These are phyloP conservation scores for Syngnathus acus DNA, from an alignment of 2,797 vertebrate species.

Conservation along the genomic window DNA sequence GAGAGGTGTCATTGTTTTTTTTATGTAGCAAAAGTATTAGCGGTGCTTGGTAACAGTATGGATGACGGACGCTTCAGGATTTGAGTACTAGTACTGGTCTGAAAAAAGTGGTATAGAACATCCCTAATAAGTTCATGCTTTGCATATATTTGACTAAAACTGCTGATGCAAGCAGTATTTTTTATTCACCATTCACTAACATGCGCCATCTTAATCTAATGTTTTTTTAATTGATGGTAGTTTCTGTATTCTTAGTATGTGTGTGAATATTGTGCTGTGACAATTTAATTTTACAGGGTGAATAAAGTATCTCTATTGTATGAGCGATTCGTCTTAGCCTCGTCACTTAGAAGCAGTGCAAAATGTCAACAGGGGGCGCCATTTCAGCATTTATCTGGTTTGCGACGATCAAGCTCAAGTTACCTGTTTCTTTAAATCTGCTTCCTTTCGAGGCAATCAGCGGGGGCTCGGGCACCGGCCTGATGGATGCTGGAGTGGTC, in stretches of 20 bases:
- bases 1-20: no score
- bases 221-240: no score
- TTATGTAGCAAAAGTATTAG: no score
- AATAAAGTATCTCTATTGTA: no score
- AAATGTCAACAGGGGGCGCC: neutral
- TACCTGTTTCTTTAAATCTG: conserved; percentile 38
- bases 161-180: neutral
- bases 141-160: neutral
- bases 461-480: conserved; percentile 52
- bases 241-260: no score
- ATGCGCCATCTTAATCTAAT: no score
- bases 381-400: neutral
- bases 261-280: no score
- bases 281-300: no score
- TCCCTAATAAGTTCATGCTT: neutral
- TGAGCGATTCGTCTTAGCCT: neutral
- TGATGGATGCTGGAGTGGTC: conserved; percentile 38
- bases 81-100: no score
- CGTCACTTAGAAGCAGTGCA: neutral
- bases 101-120: no score
- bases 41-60: no score
- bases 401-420: neutral
- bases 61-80: no score
- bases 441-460: conserved; percentile 24
- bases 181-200: neutral